A percentile compares a stretch with the other conserved stretches of the same genome.
phyloP scores from a whole-genome alignment of 1,140 invertebrate genomes.

The Tetraneura akinire region DNA sequence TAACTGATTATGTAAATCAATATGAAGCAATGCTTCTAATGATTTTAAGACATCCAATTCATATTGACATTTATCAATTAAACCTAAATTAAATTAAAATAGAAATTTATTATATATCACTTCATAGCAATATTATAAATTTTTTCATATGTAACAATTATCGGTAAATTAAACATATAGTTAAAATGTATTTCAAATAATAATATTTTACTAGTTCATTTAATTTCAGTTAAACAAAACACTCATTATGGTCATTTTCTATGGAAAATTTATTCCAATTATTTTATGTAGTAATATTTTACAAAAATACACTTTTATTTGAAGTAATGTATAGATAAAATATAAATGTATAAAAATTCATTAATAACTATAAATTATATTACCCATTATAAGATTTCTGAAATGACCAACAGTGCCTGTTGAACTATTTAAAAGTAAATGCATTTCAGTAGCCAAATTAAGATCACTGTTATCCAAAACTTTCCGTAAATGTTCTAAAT shows the following conservation, averaged over 20 bases:
- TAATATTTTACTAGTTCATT: no score
- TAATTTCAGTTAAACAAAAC: no score
- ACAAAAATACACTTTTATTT: not conserved
- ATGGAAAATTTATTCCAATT: no score
- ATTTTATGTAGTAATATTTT: no score
- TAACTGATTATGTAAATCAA: conserved; percentile 55
- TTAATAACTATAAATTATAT: not conserved
- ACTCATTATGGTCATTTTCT: no score
- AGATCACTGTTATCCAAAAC: conserved; percentile 56
- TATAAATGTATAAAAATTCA: not conserved
- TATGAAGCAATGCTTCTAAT: conserved; percentile 53
- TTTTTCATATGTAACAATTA: no score
- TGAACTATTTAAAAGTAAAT: conserved; percentile 56
- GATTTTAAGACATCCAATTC: conserved; percentile 55
- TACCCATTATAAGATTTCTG: not conserved
- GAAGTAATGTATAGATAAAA: no score
- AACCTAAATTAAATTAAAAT: conserved; percentile 54
- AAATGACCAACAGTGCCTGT: conserved; percentile 56
- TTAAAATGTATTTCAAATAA: no score
- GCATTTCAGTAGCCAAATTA: conserved; percentile 56
- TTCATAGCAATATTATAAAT: no score
- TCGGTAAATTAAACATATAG: no score
- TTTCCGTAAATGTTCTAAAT: conserved; percentile 53
- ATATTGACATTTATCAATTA: conserved; percentile 57
- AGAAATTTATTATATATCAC: no score